A percentile compares a stretch with the other conserved stretches of the same genome.
phyloP scores from a whole-genome alignment of 37 sponge, comb jelly and placozoan species.

The Haliclona indistincta region DNA sequence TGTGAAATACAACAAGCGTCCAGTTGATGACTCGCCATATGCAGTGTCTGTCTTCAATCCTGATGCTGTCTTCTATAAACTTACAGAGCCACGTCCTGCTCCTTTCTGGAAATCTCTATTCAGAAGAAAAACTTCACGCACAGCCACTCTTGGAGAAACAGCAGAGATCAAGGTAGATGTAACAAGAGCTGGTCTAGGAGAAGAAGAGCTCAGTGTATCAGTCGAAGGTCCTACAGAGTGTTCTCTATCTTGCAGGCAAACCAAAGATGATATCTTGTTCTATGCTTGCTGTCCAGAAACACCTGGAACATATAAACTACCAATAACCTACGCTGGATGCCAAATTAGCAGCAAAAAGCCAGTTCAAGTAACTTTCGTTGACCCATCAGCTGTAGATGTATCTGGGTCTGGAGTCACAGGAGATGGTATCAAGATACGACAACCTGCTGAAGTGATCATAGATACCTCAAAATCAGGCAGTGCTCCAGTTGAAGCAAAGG shows the following conservation, averaged over 20 bases:
- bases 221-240: constrained; percentile 45
- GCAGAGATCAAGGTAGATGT: constrained; percentile 49
- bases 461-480: constrained; percentile 63
- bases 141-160: constrained; percentile 41
- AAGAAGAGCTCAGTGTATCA: constrained; percentile 36
- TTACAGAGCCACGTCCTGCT: too few relatives aligned
- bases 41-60: constrained; percentile 63
- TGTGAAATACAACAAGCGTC: constrained; percentile 27
- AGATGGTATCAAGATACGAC: constrained; percentile 71
- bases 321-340: too few relatives aligned
- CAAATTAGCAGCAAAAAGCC: too few relatives aligned
- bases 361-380: constrained; percentile 49
- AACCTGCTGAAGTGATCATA: constrained; percentile 74
- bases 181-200: constrained; percentile 51
- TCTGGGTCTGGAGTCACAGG: constrained; percentile 86
- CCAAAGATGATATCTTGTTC: too few relatives aligned
- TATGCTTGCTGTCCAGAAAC: too few relatives aligned
- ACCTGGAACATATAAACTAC: too few relatives aligned
- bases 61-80: constrained; percentile 48
- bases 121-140: too few relatives aligned
- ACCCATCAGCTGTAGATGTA: constrained; percentile 64
- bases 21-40: constrained; percentile 64
- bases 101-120: too few relatives aligned
- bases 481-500: constrained; percentile 65
- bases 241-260: too few relatives aligned